Base-by-base conservation (phyloP, 2,797 vertebrate genomes). In the Cryptoprocta ferox region DNA sequence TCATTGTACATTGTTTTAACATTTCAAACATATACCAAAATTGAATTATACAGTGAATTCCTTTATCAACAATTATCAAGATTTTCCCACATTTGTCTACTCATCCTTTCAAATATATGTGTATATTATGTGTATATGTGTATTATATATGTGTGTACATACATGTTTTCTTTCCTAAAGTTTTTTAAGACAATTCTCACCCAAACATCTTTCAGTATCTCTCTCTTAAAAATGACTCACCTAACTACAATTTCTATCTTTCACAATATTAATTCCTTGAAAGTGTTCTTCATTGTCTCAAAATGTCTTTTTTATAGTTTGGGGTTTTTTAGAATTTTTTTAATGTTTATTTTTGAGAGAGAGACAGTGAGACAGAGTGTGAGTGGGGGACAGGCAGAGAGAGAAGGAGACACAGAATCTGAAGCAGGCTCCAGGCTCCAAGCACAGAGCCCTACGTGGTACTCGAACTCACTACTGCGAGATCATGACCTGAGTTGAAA, bases 261-360 rank as follows among this genome's bases (percentile, higher is more conserved):
- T 39, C 6, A 66, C 39, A 85, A 45, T 50, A 92, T 56, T 97
- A 73, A 91, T 88, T 91, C 30, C 68, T 88, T 85, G 32, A 39
- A 76, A 93, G 91, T 73, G 12, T 92, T 83, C 35, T 32, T 83
- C 26, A 15, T 88, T 92, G 11, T 81, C 53, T 91, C 65, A 71
- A 45, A 94, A 53, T 82, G 10, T 78, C 13, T 59, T 86, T 68
- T 53, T 70, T 78, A 68, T 61, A 70, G 4, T 59, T 84, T 91
- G 48, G 16, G 50, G 2, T 59, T 56, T 59, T 56, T 59, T 59
- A 6, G 1, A 19, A 8, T 24, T 59, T 59, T 59, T 59, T 59
- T 59, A 59, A 59, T 59, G 21, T 9, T 59, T 59, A 59, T 59
- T 59, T 59, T 59, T 59, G 56, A 59, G 56, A 59, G 56, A 59